A percentile compares a stretch with the other conserved stretches of the same genome.
Evolutionary conservation across 1,140 invertebrate genomes (phyloP).

Genomic region (Trissolcus basalis): DNA sequence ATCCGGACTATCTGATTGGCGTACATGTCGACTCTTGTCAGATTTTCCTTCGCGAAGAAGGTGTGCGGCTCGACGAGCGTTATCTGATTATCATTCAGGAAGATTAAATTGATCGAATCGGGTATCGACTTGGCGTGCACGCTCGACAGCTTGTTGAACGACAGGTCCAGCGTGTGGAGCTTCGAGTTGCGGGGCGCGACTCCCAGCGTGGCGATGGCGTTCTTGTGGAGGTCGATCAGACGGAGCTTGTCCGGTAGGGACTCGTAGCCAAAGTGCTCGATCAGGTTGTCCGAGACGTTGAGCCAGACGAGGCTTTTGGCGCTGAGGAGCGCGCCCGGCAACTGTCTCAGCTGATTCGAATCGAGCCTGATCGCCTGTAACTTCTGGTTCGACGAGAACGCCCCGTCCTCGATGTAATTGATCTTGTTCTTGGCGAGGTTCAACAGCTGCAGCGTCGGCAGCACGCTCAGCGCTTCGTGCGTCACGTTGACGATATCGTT

Average conservation of each 20-base stretch:
- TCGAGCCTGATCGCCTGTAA: slow-evolving; percentile 88
- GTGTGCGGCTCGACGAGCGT: slow-evolving; percentile 84
- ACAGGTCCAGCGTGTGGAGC: slow-evolving; percentile 85
- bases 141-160: slow-evolving; percentile 85
- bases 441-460: slow-evolving; percentile 85
- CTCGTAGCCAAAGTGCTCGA: slow-evolving; percentile 88
- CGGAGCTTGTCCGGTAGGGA: slow-evolving; percentile 85
- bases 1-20: slow-evolving; percentile 87
- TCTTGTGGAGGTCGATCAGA: slow-evolving; percentile 89
- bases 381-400: slow-evolving; percentile 84
- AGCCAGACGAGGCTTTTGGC: slow-evolving; percentile 86
- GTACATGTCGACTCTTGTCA: slow-evolving; percentile 89
- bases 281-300: slow-evolving; percentile 89
- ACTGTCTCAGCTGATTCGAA: slow-evolving; percentile 85
- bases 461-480: slow-evolving; percentile 81
- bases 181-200: slow-evolving; percentile 73
- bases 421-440: slow-evolving; percentile 90
- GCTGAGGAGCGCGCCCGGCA: slow-evolving; percentile 85
- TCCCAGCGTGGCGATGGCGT: slow-evolving; percentile 84
- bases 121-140: slow-evolving; percentile 84
- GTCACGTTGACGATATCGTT: slow-evolving; percentile 88
- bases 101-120: slow-evolving; percentile 86
- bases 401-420: slow-evolving; percentile 82
- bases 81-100: slow-evolving; percentile 90
- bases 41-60: slow-evolving; percentile 86